phyloP scores from a whole-genome alignment of 2,888 invertebrate species.

The Gandaritis pyraliata region DNA sequence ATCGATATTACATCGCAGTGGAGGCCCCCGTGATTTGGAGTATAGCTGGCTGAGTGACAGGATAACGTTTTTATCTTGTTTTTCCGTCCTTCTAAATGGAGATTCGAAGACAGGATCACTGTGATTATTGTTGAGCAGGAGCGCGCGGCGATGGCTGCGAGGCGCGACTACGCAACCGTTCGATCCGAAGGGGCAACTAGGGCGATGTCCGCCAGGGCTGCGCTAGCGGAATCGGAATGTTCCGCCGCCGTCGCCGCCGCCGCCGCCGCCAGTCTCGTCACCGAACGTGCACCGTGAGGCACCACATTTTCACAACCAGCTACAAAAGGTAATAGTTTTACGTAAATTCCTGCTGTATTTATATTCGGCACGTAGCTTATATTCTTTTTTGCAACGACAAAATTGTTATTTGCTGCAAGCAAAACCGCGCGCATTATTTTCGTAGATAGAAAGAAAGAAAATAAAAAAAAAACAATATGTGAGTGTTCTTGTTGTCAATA shows the following conservation, averaged over 20 bases:
- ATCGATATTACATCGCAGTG: constrained; percentile 43
- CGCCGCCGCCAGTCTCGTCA: constrained; percentile 45
- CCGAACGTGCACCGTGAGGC: constrained; percentile 31
- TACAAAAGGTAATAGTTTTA: too few species aligned
- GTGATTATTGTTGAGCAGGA: constrained; percentile 48
- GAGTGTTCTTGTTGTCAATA: too few species aligned
- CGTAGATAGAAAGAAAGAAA: too few species aligned
- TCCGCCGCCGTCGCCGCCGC: constrained; percentile 53
- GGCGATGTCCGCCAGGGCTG: constrained; percentile 82
- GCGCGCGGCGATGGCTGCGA: constrained; percentile 60
- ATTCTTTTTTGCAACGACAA: too few species aligned
- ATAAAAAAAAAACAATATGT: constrained; percentile 40
- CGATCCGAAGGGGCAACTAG: constrained; percentile 82
- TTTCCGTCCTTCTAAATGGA: constrained; percentile 53
- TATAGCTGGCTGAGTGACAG: constrained; percentile 46
- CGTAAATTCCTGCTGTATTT: too few species aligned
- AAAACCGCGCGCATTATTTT: constrained; percentile 65
- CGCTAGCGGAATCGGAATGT: constrained; percentile 80
- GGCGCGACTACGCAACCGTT: constrained; percentile 78
- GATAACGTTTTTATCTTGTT: constrained; percentile 53
- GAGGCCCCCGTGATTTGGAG: constrained; percentile 38
- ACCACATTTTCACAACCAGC: constrained; percentile 24
- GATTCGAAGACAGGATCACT: constrained; percentile 46
- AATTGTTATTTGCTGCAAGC: constrained; percentile 27
- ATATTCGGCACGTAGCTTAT: too few species aligned